A percentile compares a stretch with the other conserved stretches of the same genome.
phyloP scores from a whole-genome alignment of 2,797 vertebrate genomes.

The Catamblyrhynchus diadema region DNA sequence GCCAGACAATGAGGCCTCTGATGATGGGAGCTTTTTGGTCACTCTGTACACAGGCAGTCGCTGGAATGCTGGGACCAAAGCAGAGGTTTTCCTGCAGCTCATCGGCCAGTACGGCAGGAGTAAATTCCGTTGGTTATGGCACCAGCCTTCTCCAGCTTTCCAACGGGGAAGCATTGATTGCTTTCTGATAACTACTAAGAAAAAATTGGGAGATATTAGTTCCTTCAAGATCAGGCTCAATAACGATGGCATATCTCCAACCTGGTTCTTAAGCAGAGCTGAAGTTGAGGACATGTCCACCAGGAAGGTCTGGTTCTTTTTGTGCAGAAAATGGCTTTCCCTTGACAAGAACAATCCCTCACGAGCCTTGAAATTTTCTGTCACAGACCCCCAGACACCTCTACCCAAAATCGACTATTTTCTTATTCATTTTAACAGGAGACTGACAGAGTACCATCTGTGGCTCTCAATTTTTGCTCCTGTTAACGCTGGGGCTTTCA shows the following conservation, averaged over 20 bases:
- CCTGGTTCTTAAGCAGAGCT: slow-evolving; percentile 75
- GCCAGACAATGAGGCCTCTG: slow-evolving; percentile 71
- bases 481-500: background rate
- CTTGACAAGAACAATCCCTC: background rate
- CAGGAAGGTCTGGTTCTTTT: slow-evolving; percentile 66
- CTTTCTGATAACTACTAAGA: slow-evolving; percentile 66
- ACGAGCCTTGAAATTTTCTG: slow-evolving; percentile 45
- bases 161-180: slow-evolving; percentile 44
- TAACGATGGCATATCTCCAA: slow-evolving; percentile 18
- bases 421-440: slow-evolving; percentile 37
- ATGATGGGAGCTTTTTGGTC: slow-evolving; percentile 63
- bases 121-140: slow-evolving; percentile 52
- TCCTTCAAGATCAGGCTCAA: slow-evolving; percentile 71
- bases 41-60: slow-evolving; percentile 75
- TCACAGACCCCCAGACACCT: background rate
- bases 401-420: slow-evolving; percentile 61
- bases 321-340: slow-evolving; percentile 74
- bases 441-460: slow-evolving; percentile 31
- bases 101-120: background rate
- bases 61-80: slow-evolving; percentile 61
- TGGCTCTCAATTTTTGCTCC: slow-evolving; percentile 72
- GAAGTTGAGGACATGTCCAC: slow-evolving; percentile 68
- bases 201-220: slow-evolving; percentile 66
- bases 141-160: slow-evolving; percentile 38
- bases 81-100: slow-evolving; percentile 70